phyloP scores from a whole-genome alignment of 2,888 invertebrate species.

The Volucella bombylans region DNA sequence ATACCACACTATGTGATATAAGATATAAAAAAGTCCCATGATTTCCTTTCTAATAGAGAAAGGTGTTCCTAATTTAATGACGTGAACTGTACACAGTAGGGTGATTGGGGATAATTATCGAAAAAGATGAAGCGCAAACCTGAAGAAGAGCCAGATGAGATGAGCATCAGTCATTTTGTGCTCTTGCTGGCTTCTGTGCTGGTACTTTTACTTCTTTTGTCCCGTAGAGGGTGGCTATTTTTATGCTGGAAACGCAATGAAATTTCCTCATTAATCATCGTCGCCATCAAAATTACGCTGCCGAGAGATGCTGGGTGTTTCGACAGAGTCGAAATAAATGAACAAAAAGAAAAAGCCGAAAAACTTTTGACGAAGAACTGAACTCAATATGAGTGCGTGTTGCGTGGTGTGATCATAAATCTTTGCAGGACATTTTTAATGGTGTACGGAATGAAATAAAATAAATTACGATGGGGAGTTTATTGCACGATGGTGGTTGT shows the following conservation, averaged over 20 bases:
- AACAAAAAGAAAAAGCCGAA: conserved; percentile 19
- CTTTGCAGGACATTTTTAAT: conserved; percentile 72
- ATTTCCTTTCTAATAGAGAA: too few relatives aligned
- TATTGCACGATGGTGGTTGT: conserved; percentile 48
- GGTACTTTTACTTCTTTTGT: neutral
- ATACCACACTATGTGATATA: too few relatives aligned
- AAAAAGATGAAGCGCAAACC: conserved; percentile 28
- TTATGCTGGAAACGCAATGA: conserved; percentile 66
- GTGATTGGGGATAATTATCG: conserved; percentile 32
- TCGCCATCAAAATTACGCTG: conserved; percentile 68
- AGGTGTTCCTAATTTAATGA: too few relatives aligned
- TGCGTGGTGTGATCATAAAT: conserved; percentile 66
- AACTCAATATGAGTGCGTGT: conserved; percentile 54
- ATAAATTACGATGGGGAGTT: conserved; percentile 70
- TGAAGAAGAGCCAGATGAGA: conserved; percentile 57
- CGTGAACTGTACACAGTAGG: neutral
- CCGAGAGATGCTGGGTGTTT: conserved; percentile 64
- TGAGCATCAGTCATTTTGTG: conserved; percentile 44
- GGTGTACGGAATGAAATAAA: conserved; percentile 70
- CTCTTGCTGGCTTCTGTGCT: neutral
- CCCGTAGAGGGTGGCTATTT: conserved; percentile 58
- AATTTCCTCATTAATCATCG: conserved; percentile 72
- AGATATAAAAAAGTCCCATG: too few relatives aligned
- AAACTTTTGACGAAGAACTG: conserved; percentile 41
- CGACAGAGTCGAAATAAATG: conserved; percentile 34